Evolutionary conservation across 2,113 vertebrate species (phyloP), one percentile per base, ranked within the genome.

Genomic region (Tylochromis polylepis): DNA sequence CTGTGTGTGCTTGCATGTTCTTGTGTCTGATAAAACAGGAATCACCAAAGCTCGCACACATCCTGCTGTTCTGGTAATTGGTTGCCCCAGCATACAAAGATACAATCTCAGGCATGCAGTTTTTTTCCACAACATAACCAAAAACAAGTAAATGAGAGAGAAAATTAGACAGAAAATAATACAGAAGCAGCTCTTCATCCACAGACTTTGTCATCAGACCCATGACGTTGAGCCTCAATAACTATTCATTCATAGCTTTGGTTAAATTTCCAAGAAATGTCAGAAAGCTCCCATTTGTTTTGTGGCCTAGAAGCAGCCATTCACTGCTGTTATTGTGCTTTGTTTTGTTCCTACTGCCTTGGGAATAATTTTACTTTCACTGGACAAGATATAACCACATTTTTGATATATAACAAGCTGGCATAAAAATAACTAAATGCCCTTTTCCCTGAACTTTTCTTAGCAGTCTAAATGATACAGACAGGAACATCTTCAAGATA

Each of bases 171-270:
- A 58, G 34, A 34, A 75, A 60, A 70, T 58, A 10, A 43, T 11
- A 78, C 57, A 27, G 82, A 85, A 91, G 77, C 46, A 36, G 43
- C 72, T 77, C 31, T 83, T 89, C 88, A 88, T 80, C 75, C 82
- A 57, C 31, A 79, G 22, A 86, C 78, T 88, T 89, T 90, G 78
- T 79, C 79, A 91, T 85, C 41, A 88, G 75, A 77, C 62, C 78
- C 46, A 46, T 60, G 59, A 72, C 51, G 18, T 36, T 84, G 22
- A 67, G 79, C 20, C 7, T 27, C 10, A 87, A 82, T 14, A 86
- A 82, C 79, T 57, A 79, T 43, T 83, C 78, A 84, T 57, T 53
- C 20, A 60, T 59, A 49, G 55, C 8, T 36, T 20, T 10, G 1
- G 59, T 27, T 70, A 56, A 53, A 34, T 14, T 24, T 81, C 85